Conservation (phyloP, 92 coral and sea anemone species). For the Siderastrea radians region DNA sequence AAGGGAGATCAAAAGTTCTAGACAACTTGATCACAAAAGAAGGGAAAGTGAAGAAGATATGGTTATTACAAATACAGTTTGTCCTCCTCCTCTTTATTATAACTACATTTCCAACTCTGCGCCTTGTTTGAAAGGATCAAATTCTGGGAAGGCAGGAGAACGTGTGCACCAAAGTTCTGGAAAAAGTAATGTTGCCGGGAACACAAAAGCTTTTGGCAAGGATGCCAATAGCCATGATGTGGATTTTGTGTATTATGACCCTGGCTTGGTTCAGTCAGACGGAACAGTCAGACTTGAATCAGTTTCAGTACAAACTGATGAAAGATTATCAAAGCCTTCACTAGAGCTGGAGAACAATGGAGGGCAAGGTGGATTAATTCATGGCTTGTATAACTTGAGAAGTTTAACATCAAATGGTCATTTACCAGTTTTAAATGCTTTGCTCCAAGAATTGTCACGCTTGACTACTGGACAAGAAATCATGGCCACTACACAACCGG, state of each 20-base stretch:
- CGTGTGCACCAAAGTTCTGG: neutral
- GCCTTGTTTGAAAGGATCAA: neutral
- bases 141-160: neutral
- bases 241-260: conserved; percentile 77
- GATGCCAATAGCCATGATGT: conserved; percentile 37
- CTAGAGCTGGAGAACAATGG: neutral
- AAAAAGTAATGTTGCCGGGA: neutral
- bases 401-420: conserved; percentile 32
- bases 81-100: conserved; percentile 96
- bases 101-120: conserved; percentile 63
- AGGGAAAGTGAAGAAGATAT: conserved; percentile 55
- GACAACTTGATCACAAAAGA: neutral
- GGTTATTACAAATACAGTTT: conserved; percentile 83
- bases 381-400: conserved; percentile 12
- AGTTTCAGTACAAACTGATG: conserved; percentile 83
- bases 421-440: conserved; percentile 88
- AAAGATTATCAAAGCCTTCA: neutral
- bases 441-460: conserved; percentile 81
- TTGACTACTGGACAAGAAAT: conserved; percentile 31
- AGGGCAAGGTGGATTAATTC: neutral
- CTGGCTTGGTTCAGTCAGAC: conserved; percentile 71
- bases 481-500: neutral
- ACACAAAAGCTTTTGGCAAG: neutral
- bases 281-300: conserved; percentile 65
- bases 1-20: conserved; percentile 13